Percentiles rank a stretch among this genome's conserved stretches.
Evolutionary conservation across 64 coral and sea anemone species (phyloP).

Genomic region (Orbicella faveolata): DNA sequence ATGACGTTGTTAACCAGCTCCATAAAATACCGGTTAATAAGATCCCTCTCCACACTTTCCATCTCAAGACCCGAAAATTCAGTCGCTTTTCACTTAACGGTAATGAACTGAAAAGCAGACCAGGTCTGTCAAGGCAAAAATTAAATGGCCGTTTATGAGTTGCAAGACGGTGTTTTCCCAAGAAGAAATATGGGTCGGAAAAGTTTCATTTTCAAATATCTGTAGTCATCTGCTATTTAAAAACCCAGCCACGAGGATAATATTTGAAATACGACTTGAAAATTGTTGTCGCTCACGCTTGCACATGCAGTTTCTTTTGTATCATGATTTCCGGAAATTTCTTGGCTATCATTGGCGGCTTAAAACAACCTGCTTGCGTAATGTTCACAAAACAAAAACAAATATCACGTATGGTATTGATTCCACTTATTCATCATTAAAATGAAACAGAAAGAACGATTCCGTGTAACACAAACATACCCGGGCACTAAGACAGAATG

Average conservation of each 20-base stretch:
- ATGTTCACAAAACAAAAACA: no score
- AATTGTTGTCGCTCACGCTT: background rate
- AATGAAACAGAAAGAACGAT: no score
- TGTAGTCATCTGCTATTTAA: background rate
- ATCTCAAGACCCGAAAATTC: slow-evolving; percentile 3
- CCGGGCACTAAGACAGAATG: no score
- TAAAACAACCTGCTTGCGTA: no score
- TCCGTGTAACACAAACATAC: no score
- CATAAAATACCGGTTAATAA: slow-evolving; percentile 1
- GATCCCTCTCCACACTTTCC: slow-evolving; percentile 32
- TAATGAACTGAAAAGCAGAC: background rate
- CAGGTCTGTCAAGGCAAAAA: background rate
- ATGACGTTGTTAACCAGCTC: slow-evolving; percentile 58
- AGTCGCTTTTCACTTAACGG: background rate
- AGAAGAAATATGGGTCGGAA: background rate
- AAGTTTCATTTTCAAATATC: background rate
- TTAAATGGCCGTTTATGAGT: background rate
- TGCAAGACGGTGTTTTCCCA: background rate
- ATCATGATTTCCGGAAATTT: no score
- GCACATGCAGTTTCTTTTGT: no score
- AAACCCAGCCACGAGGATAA: background rate
- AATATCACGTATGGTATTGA: no score
- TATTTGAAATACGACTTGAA: background rate
- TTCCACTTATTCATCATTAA: no score
- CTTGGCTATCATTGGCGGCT: no score